Evolutionary conservation across 2,113 vertebrate species (phyloP).

Genomic region (Dinomys branickii): DNA sequence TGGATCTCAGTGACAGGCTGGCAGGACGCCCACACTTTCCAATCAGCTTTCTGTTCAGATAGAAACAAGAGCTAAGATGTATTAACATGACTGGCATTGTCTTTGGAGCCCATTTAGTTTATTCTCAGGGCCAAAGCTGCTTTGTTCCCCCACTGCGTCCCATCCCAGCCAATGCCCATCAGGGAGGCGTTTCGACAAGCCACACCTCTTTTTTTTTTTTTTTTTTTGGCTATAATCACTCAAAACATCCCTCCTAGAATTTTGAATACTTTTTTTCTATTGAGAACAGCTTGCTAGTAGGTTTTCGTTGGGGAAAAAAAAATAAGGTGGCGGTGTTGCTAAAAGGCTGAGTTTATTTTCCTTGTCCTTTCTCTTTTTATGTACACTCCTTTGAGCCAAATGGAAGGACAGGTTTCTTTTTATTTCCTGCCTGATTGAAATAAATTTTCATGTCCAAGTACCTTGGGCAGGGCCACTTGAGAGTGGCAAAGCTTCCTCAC

Average conservation of each 20-base stretch:
- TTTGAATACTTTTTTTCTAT: conserved; percentile 37
- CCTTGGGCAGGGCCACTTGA: not conserved
- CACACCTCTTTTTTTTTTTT: not conserved
- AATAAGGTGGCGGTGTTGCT: not conserved
- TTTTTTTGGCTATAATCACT: conserved; percentile 1
- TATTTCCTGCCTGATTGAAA: not conserved
- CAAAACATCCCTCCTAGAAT: not conserved
- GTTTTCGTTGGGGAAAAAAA: conserved; percentile 32
- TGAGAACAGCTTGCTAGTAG: conserved; percentile 52
- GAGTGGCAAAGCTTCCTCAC: not conserved
- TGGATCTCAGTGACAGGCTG: not conserved
- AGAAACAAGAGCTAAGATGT: not conserved
- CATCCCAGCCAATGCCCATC: not conserved
- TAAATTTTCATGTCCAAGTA: not conserved
- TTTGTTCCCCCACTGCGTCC: not conserved
- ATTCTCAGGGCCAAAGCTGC: not conserved
- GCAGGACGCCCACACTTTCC: not conserved
- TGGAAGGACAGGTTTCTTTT: conserved; percentile 49
- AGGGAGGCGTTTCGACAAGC: not conserved
- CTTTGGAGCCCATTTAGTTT: not conserved
- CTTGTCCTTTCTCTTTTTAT: not conserved
- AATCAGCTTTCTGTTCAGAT: conserved; percentile 14
- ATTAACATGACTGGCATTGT: not conserved
- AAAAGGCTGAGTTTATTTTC: conserved; percentile 55
- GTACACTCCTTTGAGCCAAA: conserved; percentile 48